Percentiles rank a stretch among this genome's conserved stretches.
These are phyloP conservation scores for Spea bombifrons DNA, from an alignment of 2,113 vertebrate species.

Conservation along the genomic window DNA sequence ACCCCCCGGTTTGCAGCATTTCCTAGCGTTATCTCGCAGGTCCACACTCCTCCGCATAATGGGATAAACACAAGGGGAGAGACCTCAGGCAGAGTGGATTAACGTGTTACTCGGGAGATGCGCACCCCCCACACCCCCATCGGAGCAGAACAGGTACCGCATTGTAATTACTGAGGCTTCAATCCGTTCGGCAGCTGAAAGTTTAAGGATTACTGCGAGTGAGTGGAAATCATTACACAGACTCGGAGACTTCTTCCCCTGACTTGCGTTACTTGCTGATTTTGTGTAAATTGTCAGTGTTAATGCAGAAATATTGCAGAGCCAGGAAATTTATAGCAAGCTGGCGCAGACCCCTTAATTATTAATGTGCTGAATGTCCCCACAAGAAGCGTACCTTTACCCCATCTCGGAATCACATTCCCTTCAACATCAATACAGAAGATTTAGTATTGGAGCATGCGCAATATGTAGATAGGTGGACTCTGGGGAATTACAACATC, in stretches of 20 bases:
- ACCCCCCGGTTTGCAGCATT: conserved; percentile 38
- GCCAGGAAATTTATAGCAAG: conserved; percentile 36
- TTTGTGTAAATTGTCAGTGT: conserved; percentile 55
- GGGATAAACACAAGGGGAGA: conserved; percentile 53
- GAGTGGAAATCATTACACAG: conserved; percentile 57
- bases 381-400: background rate
- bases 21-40: conserved; percentile 52
- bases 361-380: background rate
- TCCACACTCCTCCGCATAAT: conserved; percentile 50
- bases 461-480: too few species aligned
- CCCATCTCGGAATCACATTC: too few species aligned
- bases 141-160: conserved; percentile 53
- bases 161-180: conserved; percentile 48
- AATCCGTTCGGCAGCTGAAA: conserved; percentile 50
- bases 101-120: conserved; percentile 47
- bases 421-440: too few species aligned
- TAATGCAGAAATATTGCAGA: conserved; percentile 56
- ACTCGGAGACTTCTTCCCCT: conserved; percentile 54
- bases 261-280: conserved; percentile 44
- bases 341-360: conserved; percentile 1
- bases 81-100: conserved; percentile 53
- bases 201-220: conserved; percentile 57
- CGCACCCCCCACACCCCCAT: conserved; percentile 55
- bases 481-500: too few species aligned
- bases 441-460: too few species aligned